phyloP scores from a whole-genome alignment of 2,113 vertebrate species.

The Myotis brandtii region DNA sequence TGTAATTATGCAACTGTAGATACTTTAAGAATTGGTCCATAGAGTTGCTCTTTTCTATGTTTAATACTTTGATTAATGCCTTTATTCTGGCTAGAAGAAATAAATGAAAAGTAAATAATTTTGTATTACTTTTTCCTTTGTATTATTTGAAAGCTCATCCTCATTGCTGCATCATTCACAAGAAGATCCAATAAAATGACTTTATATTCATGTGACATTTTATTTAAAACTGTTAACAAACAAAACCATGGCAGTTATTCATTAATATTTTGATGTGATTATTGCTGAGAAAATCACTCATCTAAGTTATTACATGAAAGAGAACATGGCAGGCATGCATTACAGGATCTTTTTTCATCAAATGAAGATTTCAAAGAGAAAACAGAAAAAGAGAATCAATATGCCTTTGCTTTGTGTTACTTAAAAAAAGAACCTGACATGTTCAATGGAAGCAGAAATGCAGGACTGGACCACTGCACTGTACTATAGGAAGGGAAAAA shows the following conservation, averaged over 20 bases:
- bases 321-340: background rate
- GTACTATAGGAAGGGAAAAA: background rate
- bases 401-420: conserved; percentile 2
- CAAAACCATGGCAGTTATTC: conserved; percentile 46
- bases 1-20: background rate
- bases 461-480: background rate
- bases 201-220: conserved; percentile 53
- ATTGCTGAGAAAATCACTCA: conserved; percentile 53
- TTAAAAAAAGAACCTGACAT: background rate
- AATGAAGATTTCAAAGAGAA: conserved; percentile 52
- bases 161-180: conserved; percentile 12
- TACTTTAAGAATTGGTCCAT: background rate
- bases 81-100: background rate
- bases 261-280: conserved; percentile 58
- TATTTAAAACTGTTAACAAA: conserved; percentile 59
- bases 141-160: conserved; percentile 32
- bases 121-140: background rate
- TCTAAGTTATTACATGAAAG: conserved; percentile 48
- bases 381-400: conserved; percentile 11
- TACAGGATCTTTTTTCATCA: background rate
- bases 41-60: background rate
- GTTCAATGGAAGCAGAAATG: conserved; percentile 37
- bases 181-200: conserved; percentile 27
- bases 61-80: conserved; percentile 45
- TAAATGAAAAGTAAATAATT: conserved; percentile 36